Evolutionary conservation across 2,888 invertebrate species (phyloP), one percentile per base, ranked within the genome.

Genomic region (Nasonovia ribisnigri): DNA sequence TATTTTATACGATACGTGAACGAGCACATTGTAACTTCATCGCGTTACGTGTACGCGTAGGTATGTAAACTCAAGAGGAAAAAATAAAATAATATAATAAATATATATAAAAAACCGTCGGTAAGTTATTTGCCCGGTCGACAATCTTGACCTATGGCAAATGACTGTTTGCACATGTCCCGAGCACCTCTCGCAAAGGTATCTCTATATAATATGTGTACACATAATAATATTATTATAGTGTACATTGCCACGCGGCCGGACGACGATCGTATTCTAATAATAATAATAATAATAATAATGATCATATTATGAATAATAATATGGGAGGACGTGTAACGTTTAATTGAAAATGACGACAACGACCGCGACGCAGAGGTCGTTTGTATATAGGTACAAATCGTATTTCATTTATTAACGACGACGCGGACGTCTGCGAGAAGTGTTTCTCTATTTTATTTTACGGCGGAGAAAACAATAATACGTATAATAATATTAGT

Each of bases 351-450:
- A 92, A 87, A 92, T 16, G 92, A 84, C 57, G 84, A 84, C 84
- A 43, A 13, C 43, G 89, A 11, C 43, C 60, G 43, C 13, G 36
- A 77, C 26, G 42, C 6, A 5, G n/a, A 29, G 43, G 87, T 86
- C 51, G 91, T 91, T 84, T 57, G 36, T 24, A 6, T 36, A 36
- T 26, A 42, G 36, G 5, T 20, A 67, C 67, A n/a, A 36, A 60
- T 86, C 91, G 86, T 92, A 92, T 60, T 86, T 92, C 86, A 92
- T 92, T 92, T 92, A 60, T 87, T 92, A 60, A 87, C 91, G 36
- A 26, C 48, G 84, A 10, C 42, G 43, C 24, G n/a, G n/a, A n/a
- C n/a, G n/a, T n/a, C n/a, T n/a, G n/a, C n/a, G 43, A 84, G 10
- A 77, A 77, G 77, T 77, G 20, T 77, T 77, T 20, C 8, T 77